phyloP scores from a whole-genome alignment of 2,888 invertebrate species.

The Andrena hattorfiana region DNA sequence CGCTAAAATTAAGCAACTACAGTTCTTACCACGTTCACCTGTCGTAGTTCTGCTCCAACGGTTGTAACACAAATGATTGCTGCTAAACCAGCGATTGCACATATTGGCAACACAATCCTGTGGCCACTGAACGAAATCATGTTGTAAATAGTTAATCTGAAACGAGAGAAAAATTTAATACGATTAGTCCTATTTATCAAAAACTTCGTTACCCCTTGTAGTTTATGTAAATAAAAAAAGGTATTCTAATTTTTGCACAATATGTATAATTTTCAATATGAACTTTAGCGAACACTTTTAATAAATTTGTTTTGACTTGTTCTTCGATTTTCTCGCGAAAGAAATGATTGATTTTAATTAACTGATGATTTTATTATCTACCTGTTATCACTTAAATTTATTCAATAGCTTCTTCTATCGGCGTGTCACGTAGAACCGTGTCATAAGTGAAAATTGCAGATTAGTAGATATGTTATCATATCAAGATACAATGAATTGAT shows the following conservation, averaged over 20 bases:
- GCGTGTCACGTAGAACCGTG: too few species aligned
- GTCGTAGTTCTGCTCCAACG: slow-evolving; percentile 56
- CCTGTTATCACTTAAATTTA: too few species aligned
- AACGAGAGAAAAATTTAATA: background rate
- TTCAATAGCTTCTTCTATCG: too few species aligned
- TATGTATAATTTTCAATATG: background rate
- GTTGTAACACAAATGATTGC: slow-evolving; percentile 18
- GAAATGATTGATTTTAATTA: too few species aligned
- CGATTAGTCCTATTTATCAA: background rate
- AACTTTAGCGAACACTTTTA: background rate
- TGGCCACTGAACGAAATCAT: slow-evolving; percentile 32
- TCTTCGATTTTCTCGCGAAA: too few species aligned
- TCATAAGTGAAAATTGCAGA: too few species aligned
- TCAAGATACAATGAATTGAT: too few species aligned
- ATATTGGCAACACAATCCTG: slow-evolving; percentile 15
- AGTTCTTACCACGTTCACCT: slow-evolving; percentile 73
- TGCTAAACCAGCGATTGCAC: slow-evolving; percentile 21
- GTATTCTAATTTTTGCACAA: background rate
- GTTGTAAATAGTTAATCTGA: slow-evolving; percentile 21
- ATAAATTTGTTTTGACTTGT: background rate
- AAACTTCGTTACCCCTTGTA: too few species aligned
- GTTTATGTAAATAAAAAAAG: background rate
- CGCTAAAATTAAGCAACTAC: slow-evolving; percentile 3
- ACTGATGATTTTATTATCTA: too few species aligned
- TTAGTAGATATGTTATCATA: too few species aligned